phyloP scores from a whole-genome alignment of 2,888 invertebrate species.

The Drosophila tripunctata region DNA sequence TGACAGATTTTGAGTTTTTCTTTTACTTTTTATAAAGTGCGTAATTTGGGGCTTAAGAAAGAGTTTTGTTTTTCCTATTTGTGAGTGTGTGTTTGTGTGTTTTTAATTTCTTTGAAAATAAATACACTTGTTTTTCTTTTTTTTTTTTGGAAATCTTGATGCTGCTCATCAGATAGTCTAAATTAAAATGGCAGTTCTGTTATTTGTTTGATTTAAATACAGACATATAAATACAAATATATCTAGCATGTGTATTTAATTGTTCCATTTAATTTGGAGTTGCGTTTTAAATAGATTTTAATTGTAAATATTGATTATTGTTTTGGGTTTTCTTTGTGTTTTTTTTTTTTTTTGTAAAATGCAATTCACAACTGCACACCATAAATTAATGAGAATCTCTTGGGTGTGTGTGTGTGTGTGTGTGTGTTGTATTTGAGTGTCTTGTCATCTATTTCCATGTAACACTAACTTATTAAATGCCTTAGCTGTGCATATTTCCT shows the following conservation, averaged over 20 bases:
- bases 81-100: too few species aligned
- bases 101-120: slow-evolving; percentile 43
- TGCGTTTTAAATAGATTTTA: slow-evolving; percentile 24
- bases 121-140: slow-evolving; percentile 39
- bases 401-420: slow-evolving; percentile 34
- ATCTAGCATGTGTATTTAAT: slow-evolving; percentile 22
- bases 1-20: slow-evolving; percentile 60
- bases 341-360: slow-evolving; percentile 15
- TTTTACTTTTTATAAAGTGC: slow-evolving; percentile 46
- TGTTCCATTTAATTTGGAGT: slow-evolving; percentile 29
- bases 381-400: slow-evolving; percentile 66
- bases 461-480: slow-evolving; percentile 67
- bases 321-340: slow-evolving; percentile 14
- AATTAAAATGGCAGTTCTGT: slow-evolving; percentile 76
- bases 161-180: slow-evolving; percentile 53
- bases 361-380: slow-evolving; percentile 34
- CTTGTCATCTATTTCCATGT: slow-evolving; percentile 32
- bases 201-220: slow-evolving; percentile 37
- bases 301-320: slow-evolving; percentile 43
- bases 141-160: slow-evolving; percentile 33
- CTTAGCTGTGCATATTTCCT: slow-evolving; percentile 51
- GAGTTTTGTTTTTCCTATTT: slow-evolving; percentile 8
- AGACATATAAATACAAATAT: slow-evolving; percentile 15
- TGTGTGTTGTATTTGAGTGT: too few species aligned
- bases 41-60: slow-evolving; percentile 33